Base-by-base conservation (phyloP, 1,140 invertebrate species). In the Delia radicum region DNA sequence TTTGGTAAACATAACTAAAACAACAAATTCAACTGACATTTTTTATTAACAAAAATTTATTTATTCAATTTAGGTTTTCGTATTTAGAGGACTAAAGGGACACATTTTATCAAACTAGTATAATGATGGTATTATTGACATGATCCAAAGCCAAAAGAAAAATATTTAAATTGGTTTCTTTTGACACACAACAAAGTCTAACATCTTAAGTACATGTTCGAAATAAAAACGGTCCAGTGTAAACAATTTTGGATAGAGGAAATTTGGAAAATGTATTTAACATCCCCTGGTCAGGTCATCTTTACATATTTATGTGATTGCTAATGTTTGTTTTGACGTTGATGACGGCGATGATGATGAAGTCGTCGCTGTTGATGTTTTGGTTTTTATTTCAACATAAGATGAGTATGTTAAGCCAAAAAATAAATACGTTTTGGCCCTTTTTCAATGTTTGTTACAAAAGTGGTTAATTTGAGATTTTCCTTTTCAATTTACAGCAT, bases 151-250 rank as follows among this genome's bases (percentile, higher is more conserved):
- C 48, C 21, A 55, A 33, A 69, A 21, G 65, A 18, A 69, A n/a
- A 69, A 69, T 69, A 69, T 69, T 69, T 69, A 69, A 69, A 69
- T 69, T 69, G 65, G 65, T 69, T 69, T n/a, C n/a, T n/a, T n/a
- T 69, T 69, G 65, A 69, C 65, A 69, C 65, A 69, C 65, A 55
- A 55, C 48, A 55, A 21, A 21, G 48, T 8, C 48, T 55, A 18
- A 21, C 48, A 21, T 4, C 18, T 3, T 1, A 65, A n/a, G n/a
- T n/a, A n/a, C n/a, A n/a, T n/a, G n/a, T 28, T 24, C 62, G n/a
- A 3, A 24, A 63, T n/a, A 55, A 55, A 24, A 55, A 10, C 48
- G 48, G 48, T 55, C 48, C 48, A 55, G 48, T 5, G 33, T n/a
- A n/a, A 42, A 13, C 37, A 3, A 5, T 42, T 55, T 13, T 37